Evolutionary conservation across 2,113 vertebrate species (phyloP), one percentile per base, ranked within the genome.

Genomic region (Syngnathus floridae): DNA sequence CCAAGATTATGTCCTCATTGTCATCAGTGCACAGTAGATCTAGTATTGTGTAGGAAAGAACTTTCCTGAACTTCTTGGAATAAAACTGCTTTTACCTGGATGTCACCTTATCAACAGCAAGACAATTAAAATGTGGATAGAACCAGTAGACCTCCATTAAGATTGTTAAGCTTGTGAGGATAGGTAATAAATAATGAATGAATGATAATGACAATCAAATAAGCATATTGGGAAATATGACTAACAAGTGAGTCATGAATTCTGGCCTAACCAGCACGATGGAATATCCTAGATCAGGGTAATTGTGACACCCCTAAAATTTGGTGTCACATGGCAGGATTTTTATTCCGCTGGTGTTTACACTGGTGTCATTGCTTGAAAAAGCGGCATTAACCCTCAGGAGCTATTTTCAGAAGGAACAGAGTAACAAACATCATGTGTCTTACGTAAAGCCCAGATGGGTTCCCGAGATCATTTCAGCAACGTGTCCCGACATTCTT

Each of bases 321-420:
- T 2, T n/a, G 58, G 5, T 14, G 59, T 61, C 16, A 38, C 48
- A 46, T 48, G 2, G 7, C 54, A 63, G 14, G 41, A 21, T 64
- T 59, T 69, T 59, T 68, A 57, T 68, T 63, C 56, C 26, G n/a
- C 19, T 64, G 65, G 35, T 41, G 8, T 48, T 62, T 11, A 41
- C 36, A 48, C n/a, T 49, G 26, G 17, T 40, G 21, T n/a, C n/a
- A 66, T 10, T 11, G 64, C 12, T 57, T 57, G 21, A 21, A 69
- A 65, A 59, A 55, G 38, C 46, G 17, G 31, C 19, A 41, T 37
- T 55, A 22, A 41, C 43, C 16, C 37, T 76, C 60, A 45, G 45
- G 12, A 64, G n/a, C 45, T 17, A 57, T 62, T 69, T 66, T 48
- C 48, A 48, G 64, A 13, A 64, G 19, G 8, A 57, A 48, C 51